Evolutionary conservation across 2,113 vertebrate species (phyloP).

Genomic region (Hyla sarda): DNA sequence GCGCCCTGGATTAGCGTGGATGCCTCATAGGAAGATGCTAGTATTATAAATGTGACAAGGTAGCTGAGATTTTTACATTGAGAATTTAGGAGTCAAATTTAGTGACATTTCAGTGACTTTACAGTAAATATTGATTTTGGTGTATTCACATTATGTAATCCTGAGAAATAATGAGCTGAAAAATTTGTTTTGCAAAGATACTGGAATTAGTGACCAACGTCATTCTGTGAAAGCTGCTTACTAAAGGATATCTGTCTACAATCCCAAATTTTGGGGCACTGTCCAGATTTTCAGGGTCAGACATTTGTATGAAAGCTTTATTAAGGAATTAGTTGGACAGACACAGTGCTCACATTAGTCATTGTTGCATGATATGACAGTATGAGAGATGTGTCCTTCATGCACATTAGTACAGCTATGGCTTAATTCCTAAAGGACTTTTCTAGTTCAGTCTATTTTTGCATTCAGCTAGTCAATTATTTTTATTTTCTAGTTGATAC

Average conservation of each 20-base stretch:
- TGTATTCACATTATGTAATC: not conserved
- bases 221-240: not conserved
- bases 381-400: not conserved
- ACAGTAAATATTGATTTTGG: not conserved
- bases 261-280: not conserved
- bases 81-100: too few species aligned
- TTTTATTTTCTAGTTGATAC: not conserved
- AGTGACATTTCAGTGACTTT: too few species aligned
- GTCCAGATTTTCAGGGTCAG: constrained; percentile 17
- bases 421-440: not conserved
- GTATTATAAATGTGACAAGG: too few species aligned
- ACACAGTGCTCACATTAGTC: not conserved
- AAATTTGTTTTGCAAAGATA: constrained; percentile 23
- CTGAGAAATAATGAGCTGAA: not conserved
- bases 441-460: not conserved
- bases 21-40: too few species aligned
- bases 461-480: not conserved
- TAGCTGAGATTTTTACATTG: too few species aligned
- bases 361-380: not conserved
- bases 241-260: not conserved
- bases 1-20: too few species aligned
- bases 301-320: not conserved
- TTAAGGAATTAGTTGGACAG: not conserved
- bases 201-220: not conserved
- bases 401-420: not conserved